Percentiles rank a stretch among this genome's conserved stretches.
These are phyloP conservation scores for Hedychridium roseum DNA, from an alignment of 2,888 invertebrate species.

Conservation along the genomic window DNA sequence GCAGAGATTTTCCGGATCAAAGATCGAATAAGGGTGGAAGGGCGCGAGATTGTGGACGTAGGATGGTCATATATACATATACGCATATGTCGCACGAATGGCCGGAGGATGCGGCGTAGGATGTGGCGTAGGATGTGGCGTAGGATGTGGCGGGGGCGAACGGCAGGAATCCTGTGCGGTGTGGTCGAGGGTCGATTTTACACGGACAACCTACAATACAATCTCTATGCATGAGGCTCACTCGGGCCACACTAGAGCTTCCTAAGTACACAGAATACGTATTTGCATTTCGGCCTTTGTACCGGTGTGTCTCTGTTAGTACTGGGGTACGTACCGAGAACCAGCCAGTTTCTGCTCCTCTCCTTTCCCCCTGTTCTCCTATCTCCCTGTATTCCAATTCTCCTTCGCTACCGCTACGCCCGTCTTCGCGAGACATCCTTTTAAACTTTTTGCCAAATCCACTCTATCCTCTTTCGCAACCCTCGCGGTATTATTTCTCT, in stretches of 20 bases:
- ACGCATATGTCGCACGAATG: too few relatives aligned
- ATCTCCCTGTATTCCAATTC: constrained; percentile 13
- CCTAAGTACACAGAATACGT: constrained; percentile 62
- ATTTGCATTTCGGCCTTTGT: constrained; percentile 63
- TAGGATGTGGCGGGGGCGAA: background rate
- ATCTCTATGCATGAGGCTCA: constrained; percentile 62
- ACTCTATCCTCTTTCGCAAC: too few relatives aligned
- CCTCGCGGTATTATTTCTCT: too few relatives aligned
- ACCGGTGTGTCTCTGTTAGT: constrained; percentile 50
- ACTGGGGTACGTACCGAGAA: too few relatives aligned
- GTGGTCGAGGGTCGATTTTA: constrained; percentile 50
- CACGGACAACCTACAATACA: constrained; percentile 57
- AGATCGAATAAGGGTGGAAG: constrained; percentile 29
- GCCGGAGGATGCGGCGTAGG: background rate
- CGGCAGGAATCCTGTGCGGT: background rate
- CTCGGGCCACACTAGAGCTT: constrained; percentile 58
- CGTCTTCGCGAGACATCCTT: too few relatives aligned
- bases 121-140: background rate
- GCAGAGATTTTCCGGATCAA: constrained; percentile 21
- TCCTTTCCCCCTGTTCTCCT: constrained; percentile 11
- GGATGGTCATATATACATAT: constrained; percentile 15
- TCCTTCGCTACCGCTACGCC: constrained; percentile 3
- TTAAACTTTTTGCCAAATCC: too few relatives aligned
- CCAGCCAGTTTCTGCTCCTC: background rate
- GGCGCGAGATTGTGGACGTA: constrained; percentile 9